Conservation (phyloP, 2,113 vertebrate genomes). For the Tupaia tana region DNA sequence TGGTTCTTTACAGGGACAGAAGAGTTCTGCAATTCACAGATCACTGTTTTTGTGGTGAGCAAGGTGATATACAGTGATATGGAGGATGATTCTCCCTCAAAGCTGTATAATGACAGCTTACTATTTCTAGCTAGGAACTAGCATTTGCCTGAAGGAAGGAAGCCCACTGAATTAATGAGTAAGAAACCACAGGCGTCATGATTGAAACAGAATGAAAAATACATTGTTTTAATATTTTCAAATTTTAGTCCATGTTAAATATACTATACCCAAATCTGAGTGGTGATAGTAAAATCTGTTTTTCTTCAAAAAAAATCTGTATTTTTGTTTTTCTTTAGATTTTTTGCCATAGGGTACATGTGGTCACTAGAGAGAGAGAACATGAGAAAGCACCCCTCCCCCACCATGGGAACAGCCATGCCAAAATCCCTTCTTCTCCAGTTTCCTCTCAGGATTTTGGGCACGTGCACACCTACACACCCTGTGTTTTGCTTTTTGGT, state of each 20-base stretch:
- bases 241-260: neutral
- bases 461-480: too few relatives aligned
- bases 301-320: neutral
- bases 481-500: too few relatives aligned
- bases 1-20: neutral
- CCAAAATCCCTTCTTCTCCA: too few relatives aligned
- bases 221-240: neutral
- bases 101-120: neutral
- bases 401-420: too few relatives aligned
- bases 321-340: too few relatives aligned
- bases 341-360: too few relatives aligned
- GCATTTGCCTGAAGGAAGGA: neutral
- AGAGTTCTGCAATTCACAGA: neutral
- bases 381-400: too few relatives aligned
- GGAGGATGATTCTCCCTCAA: neutral
- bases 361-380: too few relatives aligned
- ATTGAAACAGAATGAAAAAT: neutral
- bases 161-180: too few relatives aligned
- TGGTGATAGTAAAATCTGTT: neutral
- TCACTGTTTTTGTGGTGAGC: too few relatives aligned
- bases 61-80: neutral
- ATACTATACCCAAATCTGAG: neutral
- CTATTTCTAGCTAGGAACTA: neutral
- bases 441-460: too few relatives aligned
- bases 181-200: neutral